phyloP scores from a whole-genome alignment of 2,888 invertebrate genomes.

The Xestia rhomboidea region DNA sequence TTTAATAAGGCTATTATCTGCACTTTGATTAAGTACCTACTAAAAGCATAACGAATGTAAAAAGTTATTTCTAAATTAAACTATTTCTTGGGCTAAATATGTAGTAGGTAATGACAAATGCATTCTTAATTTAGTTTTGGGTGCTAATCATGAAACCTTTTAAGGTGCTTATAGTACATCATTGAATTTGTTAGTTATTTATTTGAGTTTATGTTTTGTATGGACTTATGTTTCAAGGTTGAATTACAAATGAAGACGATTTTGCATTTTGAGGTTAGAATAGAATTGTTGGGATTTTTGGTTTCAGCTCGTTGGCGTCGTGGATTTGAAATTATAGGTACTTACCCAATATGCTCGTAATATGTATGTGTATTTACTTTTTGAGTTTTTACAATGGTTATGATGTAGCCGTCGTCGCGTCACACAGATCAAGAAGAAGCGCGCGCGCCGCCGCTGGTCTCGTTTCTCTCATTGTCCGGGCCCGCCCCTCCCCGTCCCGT shows the following conservation, averaged over 20 bases:
- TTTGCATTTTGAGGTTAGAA: not conserved
- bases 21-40: constrained; percentile 10
- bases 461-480: no score
- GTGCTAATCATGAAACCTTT: not conserved
- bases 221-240: not conserved
- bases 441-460: no score
- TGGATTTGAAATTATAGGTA: no score
- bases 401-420: no score
- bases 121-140: not conserved
- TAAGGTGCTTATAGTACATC: not conserved
- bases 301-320: no score
- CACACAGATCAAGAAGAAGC: no score
- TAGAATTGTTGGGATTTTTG: no score
- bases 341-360: no score
- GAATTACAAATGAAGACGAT: not conserved
- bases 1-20: not conserved
- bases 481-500: no score
- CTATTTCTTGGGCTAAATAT: constrained; percentile 4
- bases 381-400: no score
- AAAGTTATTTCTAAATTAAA: constrained; percentile 12
- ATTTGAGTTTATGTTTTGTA: not conserved
- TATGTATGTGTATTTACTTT: no score
- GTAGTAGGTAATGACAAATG: constrained; percentile 1
- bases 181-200: not conserved
- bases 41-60: not conserved